Evolutionary conservation across 2,113 vertebrate species (phyloP).

Genomic region (Alligator sinensis): DNA sequence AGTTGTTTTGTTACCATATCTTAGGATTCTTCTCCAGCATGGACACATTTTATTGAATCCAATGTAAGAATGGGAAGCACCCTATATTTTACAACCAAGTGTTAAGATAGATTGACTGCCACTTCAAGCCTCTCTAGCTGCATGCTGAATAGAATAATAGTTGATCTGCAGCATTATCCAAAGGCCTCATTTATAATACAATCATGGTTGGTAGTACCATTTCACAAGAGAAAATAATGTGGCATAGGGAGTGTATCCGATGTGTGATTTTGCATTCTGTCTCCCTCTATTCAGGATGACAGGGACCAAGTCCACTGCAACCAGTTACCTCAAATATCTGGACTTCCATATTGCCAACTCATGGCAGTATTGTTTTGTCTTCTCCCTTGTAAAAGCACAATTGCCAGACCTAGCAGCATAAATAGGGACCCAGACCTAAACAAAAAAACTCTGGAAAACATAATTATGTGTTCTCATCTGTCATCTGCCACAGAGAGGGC

Average conservation of each 20-base stretch:
- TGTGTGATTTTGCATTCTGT: background rate
- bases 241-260: background rate
- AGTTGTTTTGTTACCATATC: background rate
- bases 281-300: background rate
- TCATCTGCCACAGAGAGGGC: background rate
- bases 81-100: slow-evolving; percentile 16
- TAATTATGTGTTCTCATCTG: background rate
- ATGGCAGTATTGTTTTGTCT: background rate
- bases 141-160: background rate
- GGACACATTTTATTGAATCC: background rate
- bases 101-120: background rate
- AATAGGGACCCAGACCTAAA: background rate
- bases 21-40: background rate
- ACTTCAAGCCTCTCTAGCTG: background rate
- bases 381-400: background rate
- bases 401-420: background rate
- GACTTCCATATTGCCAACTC: background rate
- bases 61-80: background rate
- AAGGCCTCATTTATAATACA: slow-evolving; percentile 8
- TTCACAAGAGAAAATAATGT: background rate
- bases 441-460: background rate
- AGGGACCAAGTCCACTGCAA: background rate
- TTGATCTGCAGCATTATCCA: background rate
- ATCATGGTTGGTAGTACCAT: background rate
- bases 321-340: background rate